phyloP scores from a whole-genome alignment of 2,113 vertebrate genomes.

The Lophotis ruficrista region DNA sequence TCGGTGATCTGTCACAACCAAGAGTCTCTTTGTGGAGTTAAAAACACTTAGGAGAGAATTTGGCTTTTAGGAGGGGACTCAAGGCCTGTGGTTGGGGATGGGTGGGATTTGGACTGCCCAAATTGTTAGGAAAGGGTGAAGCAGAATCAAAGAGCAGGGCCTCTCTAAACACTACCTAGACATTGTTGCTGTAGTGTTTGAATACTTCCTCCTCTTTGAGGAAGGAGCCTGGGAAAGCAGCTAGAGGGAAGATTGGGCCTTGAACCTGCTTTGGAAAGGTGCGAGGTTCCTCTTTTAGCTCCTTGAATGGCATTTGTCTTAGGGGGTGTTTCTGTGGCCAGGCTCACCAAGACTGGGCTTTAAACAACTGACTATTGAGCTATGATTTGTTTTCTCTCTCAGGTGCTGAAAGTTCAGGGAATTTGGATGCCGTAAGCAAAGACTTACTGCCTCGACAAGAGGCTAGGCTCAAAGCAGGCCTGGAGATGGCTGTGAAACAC shows the following conservation, averaged over 20 bases:
- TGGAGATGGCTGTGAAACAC: conserved; percentile 93
- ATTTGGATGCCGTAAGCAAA: conserved; percentile 68
- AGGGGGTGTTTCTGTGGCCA: background rate
- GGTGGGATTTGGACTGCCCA: background rate
- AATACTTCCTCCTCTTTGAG: background rate
- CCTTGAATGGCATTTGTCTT: background rate
- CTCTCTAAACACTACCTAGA: background rate
- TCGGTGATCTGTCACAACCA: background rate
- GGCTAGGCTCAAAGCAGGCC: conserved; percentile 81
- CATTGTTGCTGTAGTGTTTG: background rate
- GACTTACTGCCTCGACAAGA: conserved; percentile 87
- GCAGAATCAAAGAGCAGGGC: background rate
- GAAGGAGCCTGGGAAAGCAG: background rate
- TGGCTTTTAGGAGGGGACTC: background rate
- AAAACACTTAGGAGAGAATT: background rate
- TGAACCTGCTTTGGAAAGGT: background rate
- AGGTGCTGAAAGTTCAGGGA: conserved; percentile 75
- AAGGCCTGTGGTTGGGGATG: background rate
- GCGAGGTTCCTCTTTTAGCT: background rate
- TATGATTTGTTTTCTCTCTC: background rate
- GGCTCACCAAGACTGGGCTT: background rate
- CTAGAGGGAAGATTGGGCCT: background rate
- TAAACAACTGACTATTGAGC: background rate
- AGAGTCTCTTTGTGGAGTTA: background rate
- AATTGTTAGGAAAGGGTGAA: background rate